Conservation (phyloP, 2,113 vertebrate species). For the Myanophis thanlyinensis region DNA sequence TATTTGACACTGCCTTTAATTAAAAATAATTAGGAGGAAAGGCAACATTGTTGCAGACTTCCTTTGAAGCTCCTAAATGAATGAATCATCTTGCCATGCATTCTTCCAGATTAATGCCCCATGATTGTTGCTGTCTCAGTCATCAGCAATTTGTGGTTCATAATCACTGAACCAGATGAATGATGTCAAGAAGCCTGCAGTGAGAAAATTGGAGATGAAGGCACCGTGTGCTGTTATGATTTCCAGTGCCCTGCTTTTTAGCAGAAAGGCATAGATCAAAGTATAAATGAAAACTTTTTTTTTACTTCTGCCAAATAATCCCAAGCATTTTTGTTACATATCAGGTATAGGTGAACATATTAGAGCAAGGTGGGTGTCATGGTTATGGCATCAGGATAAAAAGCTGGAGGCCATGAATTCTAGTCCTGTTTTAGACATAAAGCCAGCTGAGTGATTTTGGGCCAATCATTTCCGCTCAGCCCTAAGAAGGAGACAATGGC, state of each 20-base stretch:
- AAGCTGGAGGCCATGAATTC: not conserved
- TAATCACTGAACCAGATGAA: not conserved
- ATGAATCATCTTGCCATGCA: not conserved
- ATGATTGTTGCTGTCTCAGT: not conserved
- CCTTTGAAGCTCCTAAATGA: not conserved
- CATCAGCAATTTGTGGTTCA: not conserved
- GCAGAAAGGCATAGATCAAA: not conserved
- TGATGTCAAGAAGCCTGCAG: not conserved
- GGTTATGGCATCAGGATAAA: not conserved
- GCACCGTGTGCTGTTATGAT: not conserved
- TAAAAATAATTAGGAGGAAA: not conserved
- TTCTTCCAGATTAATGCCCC: not conserved
- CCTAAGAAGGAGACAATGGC: not conserved
- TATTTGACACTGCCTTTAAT: not conserved
- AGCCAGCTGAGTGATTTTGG: not conserved
- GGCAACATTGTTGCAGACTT: conserved; percentile 3
- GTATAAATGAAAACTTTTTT: not conserved
- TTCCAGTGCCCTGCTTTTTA: not conserved
- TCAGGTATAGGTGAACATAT: not conserved
- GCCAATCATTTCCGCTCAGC: not conserved
- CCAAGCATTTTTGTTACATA: not conserved
- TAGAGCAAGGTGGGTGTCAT: not conserved
- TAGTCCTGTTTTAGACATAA: not conserved
- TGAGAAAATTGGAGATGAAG: not conserved
- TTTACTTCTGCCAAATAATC: not conserved